A percentile compares a stretch with the other conserved stretches of the same genome.
phyloP scores from a whole-genome alignment of 1,140 invertebrate species.

The Drosophila rhopaloa region DNA sequence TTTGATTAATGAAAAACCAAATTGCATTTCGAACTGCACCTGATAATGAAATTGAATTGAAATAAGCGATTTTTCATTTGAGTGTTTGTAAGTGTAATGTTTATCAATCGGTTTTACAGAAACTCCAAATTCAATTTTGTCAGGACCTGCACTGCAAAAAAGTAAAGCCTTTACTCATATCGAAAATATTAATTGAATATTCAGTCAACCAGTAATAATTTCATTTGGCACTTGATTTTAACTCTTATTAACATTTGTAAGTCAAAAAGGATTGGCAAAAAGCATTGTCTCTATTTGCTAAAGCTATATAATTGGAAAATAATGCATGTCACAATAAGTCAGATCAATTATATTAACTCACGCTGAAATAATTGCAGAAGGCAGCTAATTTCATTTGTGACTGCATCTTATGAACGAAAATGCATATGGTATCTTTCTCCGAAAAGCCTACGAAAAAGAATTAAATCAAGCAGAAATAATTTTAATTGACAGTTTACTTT shows the following conservation, averaged over 20 bases:
- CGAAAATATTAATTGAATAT: no score
- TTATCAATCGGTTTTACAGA: not conserved
- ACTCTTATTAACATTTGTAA: no score
- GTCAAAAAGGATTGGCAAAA: no score
- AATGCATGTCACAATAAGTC: not conserved
- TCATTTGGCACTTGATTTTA: no score
- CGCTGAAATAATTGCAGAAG: not conserved
- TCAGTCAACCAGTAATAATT: no score
- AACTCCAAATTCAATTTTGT: not conserved
- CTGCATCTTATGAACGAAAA: conserved; percentile 4
- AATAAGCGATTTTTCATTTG: not conserved
- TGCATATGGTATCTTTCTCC: not conserved
- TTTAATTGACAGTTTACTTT: not conserved
- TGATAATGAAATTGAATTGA: not conserved
- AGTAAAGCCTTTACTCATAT: not conserved
- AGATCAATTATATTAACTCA: not conserved
- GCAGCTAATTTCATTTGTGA: conserved; percentile 8
- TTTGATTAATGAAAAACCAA: not conserved
- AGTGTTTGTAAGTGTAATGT: conserved; percentile 7
- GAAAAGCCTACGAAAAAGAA: not conserved
- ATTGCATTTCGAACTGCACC: not conserved
- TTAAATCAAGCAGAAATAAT: not conserved
- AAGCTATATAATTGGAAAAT: not conserved
- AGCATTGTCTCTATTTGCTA: no score
- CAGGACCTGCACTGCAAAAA: not conserved